Evolutionary conservation across 2,797 vertebrate genomes (phyloP).

Genomic region (Falco cherrug): DNA sequence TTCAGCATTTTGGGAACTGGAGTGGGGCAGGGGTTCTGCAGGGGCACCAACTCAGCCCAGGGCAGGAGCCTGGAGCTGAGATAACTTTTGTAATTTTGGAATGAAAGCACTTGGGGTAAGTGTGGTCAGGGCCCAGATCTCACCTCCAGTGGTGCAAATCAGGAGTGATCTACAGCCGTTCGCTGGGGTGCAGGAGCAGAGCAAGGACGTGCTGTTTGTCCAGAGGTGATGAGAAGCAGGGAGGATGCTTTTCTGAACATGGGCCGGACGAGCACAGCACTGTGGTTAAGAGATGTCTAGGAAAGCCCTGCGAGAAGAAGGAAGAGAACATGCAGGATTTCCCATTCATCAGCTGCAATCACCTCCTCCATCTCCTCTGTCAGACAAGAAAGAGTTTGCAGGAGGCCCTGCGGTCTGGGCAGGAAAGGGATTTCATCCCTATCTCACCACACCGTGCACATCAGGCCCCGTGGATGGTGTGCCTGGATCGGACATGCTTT

Average conservation of each 20-base stretch:
- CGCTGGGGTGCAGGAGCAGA: not conserved
- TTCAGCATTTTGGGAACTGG: not conserved
- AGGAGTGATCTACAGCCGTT: not conserved
- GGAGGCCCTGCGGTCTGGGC: not conserved
- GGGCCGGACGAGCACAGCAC: not conserved
- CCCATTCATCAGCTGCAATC: not conserved
- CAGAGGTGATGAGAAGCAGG: not conserved
- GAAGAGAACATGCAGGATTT: not conserved
- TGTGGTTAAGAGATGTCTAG: not conserved
- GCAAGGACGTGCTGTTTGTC: not conserved
- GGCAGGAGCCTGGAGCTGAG: not conserved
- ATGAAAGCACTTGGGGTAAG: not conserved
- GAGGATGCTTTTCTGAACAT: not conserved
- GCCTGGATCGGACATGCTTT: not conserved
- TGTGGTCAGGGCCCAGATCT: rapidly evolving
- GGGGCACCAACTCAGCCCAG: not conserved
- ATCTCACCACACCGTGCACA: not conserved
- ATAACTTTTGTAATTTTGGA: not conserved
- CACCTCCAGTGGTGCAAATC: not conserved
- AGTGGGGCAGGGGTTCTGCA: not conserved
- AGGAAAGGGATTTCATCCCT: not conserved
- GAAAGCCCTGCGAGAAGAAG: not conserved
- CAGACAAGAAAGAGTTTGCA: not conserved
- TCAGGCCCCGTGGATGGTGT: not conserved
- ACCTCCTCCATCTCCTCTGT: not conserved